Percentiles rank a stretch among this genome's conserved stretches.
Evolutionary conservation across 2,113 vertebrate genomes (phyloP).

Genomic region (Mormyrus lacerda): DNA sequence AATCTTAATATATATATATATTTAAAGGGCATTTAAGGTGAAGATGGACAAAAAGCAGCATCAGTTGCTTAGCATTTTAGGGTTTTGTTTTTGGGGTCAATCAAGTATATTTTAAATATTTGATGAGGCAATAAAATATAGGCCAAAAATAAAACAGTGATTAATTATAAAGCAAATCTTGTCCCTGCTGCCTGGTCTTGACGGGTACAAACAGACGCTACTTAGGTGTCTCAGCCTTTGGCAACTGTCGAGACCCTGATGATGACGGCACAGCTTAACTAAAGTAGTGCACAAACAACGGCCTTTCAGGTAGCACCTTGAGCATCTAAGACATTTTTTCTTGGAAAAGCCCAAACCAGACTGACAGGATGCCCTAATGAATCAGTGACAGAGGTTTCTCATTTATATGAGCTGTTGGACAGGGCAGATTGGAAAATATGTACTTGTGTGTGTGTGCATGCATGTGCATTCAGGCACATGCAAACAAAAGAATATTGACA

Average conservation of each 20-base stretch:
- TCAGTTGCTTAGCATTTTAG: not conserved
- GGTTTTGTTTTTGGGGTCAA: not conserved
- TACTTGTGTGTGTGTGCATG: not conserved
- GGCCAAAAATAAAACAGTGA: not conserved
- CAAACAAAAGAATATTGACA: not conserved
- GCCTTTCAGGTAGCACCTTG: not conserved
- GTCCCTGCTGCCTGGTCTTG: not conserved
- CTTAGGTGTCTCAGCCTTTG: not conserved
- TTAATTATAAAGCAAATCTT: not conserved
- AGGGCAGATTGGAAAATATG: not conserved
- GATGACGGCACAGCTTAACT: not conserved
- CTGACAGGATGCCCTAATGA: not conserved
- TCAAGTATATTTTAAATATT: not conserved
- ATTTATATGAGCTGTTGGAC: not conserved
- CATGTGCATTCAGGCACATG: not conserved
- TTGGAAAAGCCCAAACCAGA: conserved; percentile 2
- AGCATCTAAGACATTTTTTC: not conserved
- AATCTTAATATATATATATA: not conserved
- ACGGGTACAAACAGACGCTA: not conserved
- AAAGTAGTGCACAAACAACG: not conserved
- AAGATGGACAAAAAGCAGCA: not conserved
- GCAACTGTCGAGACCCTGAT: not conserved
- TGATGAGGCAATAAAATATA: not conserved
- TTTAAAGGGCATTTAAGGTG: not conserved
- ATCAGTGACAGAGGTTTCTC: not conserved